Percentiles rank a stretch among this genome's conserved stretches.
These are phyloP conservation scores for Athalia circularis DNA, from an alignment of 2,888 invertebrate species.

Conservation along the genomic window DNA sequence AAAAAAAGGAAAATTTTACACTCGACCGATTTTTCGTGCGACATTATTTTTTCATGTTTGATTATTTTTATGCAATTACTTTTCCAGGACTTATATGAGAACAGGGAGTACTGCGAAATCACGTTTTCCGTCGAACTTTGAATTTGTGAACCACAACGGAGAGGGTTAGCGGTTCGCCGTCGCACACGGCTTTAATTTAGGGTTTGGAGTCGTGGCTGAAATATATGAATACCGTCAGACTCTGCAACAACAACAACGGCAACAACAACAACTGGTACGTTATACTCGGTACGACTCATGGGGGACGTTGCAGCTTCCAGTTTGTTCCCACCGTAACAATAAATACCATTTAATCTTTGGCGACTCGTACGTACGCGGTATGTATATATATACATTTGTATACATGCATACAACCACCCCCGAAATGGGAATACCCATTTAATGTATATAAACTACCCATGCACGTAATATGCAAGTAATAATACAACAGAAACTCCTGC, in stretches of 20 bases:
- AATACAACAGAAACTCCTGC: neutral
- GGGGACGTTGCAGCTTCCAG: neutral
- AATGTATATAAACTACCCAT: neutral
- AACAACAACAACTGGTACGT: neutral
- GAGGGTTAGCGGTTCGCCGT: neutral
- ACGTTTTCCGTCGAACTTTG: neutral
- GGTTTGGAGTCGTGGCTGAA: neutral
- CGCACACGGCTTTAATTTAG: neutral
- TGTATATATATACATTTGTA: no score
- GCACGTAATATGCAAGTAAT: neutral
- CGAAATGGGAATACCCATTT: neutral
- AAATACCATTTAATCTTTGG: slow-evolving; percentile 1
- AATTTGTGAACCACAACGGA: neutral
- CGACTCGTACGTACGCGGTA: neutral
- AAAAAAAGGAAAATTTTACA: no score
- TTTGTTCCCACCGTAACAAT: neutral
- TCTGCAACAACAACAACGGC: neutral
- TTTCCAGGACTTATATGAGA: no score
- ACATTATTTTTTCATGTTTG: no score
- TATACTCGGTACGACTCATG: neutral
- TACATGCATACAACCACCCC: neutral
- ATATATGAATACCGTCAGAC: neutral
- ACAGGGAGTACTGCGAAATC: no score
- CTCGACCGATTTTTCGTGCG: no score
- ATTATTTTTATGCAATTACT: no score